Evolutionary conservation across 2,797 vertebrate species (phyloP).

Genomic region (Falco columbarius): DNA sequence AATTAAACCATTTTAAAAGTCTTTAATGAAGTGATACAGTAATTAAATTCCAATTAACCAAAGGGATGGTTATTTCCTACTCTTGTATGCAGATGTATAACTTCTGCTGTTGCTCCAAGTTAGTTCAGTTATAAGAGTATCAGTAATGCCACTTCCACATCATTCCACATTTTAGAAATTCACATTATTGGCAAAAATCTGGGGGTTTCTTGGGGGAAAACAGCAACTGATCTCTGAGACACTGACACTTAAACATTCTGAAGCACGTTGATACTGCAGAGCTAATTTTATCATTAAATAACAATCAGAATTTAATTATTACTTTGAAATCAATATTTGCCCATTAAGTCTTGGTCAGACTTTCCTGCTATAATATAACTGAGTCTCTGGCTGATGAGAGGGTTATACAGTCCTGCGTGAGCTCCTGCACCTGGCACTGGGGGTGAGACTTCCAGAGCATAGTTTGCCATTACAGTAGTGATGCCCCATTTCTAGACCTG

Average conservation of each 20-base stretch:
- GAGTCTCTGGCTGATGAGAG: not conserved
- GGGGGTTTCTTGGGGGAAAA: not conserved
- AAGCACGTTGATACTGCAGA: not conserved
- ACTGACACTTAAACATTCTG: not conserved
- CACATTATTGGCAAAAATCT: not conserved
- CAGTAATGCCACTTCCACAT: not conserved
- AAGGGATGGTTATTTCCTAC: not conserved
- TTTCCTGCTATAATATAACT: not conserved
- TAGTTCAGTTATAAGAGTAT: not conserved
- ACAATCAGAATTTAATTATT: not conserved
- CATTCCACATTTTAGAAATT: not conserved
- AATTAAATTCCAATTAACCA: constrained; percentile 33
- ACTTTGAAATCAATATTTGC: not conserved
- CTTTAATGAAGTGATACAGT: constrained; percentile 42
- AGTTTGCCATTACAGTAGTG: not conserved
- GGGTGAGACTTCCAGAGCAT: not conserved
- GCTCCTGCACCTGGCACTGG: not conserved
- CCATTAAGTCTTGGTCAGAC: not conserved
- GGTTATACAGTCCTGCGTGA: not conserved
- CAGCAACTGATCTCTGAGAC: not conserved
- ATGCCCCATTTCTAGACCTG: not conserved
- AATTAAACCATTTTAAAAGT: not conserved
- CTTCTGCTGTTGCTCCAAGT: not conserved
- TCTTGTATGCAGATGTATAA: not conserved
- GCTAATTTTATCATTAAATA: not conserved